A percentile compares a stretch with the other conserved stretches of the same genome.
These are phyloP conservation scores for Drosophila miranda DNA, from an alignment of 1,140 invertebrate species.

Conservation along the genomic window DNA sequence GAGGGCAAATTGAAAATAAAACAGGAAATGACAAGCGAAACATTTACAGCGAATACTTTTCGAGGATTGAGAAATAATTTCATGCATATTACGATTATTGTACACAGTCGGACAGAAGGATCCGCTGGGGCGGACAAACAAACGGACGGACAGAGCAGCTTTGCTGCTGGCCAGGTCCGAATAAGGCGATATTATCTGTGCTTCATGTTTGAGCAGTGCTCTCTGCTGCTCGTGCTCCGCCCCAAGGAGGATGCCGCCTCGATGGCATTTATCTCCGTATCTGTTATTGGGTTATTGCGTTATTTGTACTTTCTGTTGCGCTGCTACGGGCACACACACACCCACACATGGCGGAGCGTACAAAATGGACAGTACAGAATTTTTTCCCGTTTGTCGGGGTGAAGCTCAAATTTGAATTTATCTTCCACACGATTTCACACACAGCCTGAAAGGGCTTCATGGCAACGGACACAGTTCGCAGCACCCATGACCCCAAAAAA, in stretches of 20 bases:
- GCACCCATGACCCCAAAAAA: neutral
- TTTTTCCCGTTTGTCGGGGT: slow-evolving; percentile 59
- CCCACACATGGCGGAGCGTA: neutral
- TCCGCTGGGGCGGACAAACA: neutral
- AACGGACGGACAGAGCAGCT: slow-evolving; percentile 8
- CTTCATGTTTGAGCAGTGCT: slow-evolving; percentile 22
- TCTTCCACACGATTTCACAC: slow-evolving; percentile 67
- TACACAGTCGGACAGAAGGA: slow-evolving; percentile 30
- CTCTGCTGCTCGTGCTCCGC: too few species aligned
- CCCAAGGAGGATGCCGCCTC: neutral
- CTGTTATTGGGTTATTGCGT: slow-evolving; percentile 18
- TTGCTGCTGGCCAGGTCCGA: slow-evolving; percentile 1
- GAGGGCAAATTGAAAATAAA: slow-evolving; percentile 76
- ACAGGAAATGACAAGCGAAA: slow-evolving; percentile 77
- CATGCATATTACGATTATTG: slow-evolving; percentile 67
- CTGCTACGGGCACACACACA: slow-evolving; percentile 13
- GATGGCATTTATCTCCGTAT: slow-evolving; percentile 69
- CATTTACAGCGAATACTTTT: slow-evolving; percentile 60
- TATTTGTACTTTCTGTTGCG: slow-evolving; percentile 35
- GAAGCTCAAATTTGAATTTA: slow-evolving; percentile 73
- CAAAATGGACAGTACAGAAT: slow-evolving; percentile 10
- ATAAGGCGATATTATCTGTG: slow-evolving; percentile 14
- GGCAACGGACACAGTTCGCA: slow-evolving; percentile 21
- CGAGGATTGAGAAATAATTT: slow-evolving; percentile 77
- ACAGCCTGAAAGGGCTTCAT: slow-evolving; percentile 32